These are phyloP conservation scores for Sarcophilus harrisii DNA, from an alignment of 2,797 vertebrate genomes.

Conservation along the genomic window DNA sequence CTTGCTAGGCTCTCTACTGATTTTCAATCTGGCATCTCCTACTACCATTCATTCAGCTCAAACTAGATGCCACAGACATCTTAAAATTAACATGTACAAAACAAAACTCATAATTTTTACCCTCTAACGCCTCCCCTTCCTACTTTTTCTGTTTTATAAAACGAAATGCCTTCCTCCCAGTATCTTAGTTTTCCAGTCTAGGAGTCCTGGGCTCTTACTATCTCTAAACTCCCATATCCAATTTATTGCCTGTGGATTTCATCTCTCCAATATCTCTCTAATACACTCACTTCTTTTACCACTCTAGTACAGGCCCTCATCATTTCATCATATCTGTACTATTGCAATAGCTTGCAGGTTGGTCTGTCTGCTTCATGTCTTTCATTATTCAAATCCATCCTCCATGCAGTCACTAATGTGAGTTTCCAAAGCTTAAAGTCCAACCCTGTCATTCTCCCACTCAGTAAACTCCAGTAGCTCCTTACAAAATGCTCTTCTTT, in stretches of 20 bases:
- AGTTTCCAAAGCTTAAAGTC: background rate
- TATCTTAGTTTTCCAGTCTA: background rate
- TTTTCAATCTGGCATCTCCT: background rate
- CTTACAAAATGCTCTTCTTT: background rate
- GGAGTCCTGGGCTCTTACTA: background rate
- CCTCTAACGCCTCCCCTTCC: background rate
- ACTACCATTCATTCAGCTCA: background rate
- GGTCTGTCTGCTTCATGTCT: background rate
- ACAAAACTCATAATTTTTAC: background rate
- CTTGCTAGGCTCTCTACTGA: background rate
- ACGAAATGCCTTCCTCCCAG: background rate
- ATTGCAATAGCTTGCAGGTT: background rate
- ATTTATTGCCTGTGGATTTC: background rate
- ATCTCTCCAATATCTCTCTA: background rate
- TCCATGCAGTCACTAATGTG: background rate
- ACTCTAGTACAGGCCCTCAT: background rate
- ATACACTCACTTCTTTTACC: background rate
- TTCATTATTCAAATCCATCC: background rate
- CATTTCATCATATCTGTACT: background rate
- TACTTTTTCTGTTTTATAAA: background rate
- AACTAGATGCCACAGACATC: background rate
- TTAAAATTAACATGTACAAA: background rate
- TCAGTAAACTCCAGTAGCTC: background rate
- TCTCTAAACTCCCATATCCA: background rate
- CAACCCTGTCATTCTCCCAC: background rate